These are phyloP conservation scores for Cerastis leucographa DNA, from an alignment of 2,888 invertebrate genomes.

Conservation along the genomic window DNA sequence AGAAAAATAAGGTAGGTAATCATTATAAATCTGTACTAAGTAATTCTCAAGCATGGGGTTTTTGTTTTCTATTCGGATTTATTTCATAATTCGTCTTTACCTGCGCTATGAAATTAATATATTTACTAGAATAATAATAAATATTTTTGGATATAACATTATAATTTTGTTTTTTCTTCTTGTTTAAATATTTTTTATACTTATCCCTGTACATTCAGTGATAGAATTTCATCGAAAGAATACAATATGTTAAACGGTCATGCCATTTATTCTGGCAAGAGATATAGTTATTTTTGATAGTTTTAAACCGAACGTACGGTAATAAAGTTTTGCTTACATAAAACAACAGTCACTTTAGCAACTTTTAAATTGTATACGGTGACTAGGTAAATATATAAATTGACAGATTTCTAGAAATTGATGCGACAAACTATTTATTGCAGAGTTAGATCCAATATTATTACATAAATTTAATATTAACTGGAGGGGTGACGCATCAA, in stretches of 20 bases:
- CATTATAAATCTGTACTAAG: neutral
- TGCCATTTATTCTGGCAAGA: conserved; percentile 31
- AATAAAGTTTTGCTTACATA: conserved; percentile 15
- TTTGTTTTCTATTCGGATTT: conserved; percentile 2
- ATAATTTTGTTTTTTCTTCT: conserved; percentile 8
- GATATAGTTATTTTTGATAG: conserved; percentile 2
- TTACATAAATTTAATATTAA: conserved; percentile 9
- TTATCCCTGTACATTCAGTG: conserved; percentile 65
- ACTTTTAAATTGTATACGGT: conserved; percentile 52
- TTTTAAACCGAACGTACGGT: conserved; percentile 11
- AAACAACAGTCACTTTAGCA: conserved; percentile 48
- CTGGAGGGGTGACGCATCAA: conserved; percentile 49
- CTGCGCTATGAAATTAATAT: conserved; percentile 10
- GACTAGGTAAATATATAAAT: conserved; percentile 68
- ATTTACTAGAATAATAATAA: conserved; percentile 9
- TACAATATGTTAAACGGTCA: conserved; percentile 5
- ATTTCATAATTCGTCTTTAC: conserved; percentile 1
- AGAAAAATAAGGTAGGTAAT: conserved; percentile 29
- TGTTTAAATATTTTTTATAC: conserved; percentile 23
- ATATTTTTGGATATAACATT: conserved; percentile 13
- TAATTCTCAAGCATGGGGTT: neutral
- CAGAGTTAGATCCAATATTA: conserved; percentile 16
- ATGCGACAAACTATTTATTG: conserved; percentile 40
- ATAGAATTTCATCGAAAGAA: conserved; percentile 38
- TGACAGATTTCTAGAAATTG: conserved; percentile 49